Conservation (phyloP, 2,113 vertebrate species). For the Mus spicilegus region DNA sequence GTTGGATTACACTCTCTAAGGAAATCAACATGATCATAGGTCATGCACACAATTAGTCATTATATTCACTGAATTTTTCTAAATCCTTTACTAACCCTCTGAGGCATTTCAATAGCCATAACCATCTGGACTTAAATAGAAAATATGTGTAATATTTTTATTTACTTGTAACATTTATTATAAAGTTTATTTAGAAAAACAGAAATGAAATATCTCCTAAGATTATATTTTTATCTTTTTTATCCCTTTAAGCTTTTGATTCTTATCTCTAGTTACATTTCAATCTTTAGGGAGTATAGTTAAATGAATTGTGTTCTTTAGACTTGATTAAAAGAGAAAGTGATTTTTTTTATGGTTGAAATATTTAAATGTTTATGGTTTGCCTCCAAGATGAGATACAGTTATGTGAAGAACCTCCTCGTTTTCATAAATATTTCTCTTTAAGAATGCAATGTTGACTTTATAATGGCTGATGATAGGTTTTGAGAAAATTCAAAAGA, state of each 20-base stretch:
- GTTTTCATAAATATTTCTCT: neutral
- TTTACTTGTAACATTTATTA: neutral
- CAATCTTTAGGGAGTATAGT: neutral
- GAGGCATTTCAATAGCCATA: neutral
- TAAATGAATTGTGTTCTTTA: neutral
- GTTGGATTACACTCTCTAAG: neutral
- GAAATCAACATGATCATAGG: neutral
- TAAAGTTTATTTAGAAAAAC: neutral
- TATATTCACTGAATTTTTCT: neutral
- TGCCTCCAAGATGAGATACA: neutral
- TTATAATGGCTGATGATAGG: neutral
- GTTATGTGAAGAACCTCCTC: neutral
- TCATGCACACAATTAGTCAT: neutral
- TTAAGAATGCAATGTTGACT: neutral
- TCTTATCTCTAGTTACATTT: neutral
- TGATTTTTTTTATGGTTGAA: neutral
- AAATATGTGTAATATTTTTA: neutral
- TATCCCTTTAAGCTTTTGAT: neutral
- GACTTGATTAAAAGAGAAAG: neutral
- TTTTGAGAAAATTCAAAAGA: neutral
- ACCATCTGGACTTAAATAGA: neutral
- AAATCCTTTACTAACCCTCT: neutral
- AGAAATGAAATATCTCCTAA: neutral
- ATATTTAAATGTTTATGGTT: constrained; percentile 7
- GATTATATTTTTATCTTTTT: neutral